A percentile compares a stretch with the other conserved stretches of the same genome.
These are phyloP conservation scores for Cynodonichthys magdalenae DNA, from an alignment of 2,797 vertebrate species.

Conservation along the genomic window DNA sequence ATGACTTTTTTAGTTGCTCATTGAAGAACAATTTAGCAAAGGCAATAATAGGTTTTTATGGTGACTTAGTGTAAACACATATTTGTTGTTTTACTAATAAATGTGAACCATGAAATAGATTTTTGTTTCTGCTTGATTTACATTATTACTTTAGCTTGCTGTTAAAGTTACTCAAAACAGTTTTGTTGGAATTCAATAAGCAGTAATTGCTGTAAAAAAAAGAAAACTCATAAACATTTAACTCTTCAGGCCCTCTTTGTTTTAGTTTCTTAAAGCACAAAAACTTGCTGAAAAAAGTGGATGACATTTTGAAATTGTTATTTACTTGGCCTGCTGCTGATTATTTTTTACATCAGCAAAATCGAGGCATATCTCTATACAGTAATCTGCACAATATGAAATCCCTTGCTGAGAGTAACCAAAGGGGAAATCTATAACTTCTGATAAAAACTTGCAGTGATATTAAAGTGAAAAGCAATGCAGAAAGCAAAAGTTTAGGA, in stretches of 20 bases:
- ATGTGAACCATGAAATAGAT: neutral
- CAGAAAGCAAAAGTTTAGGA: too few species aligned
- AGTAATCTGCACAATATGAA: too few species aligned
- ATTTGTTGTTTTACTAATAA: conserved; percentile 7
- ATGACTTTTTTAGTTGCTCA: conserved; percentile 23
- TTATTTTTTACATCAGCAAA: neutral
- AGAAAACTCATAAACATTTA: too few species aligned
- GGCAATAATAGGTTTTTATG: conserved; percentile 12
- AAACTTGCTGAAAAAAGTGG: neutral
- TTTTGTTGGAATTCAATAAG: too few species aligned
- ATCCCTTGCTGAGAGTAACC: too few species aligned
- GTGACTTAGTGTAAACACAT: conserved; percentile 32
- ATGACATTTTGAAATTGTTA: neutral
- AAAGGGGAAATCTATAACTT: too few species aligned
- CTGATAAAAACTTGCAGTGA: too few species aligned
- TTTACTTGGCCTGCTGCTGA: neutral
- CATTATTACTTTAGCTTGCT: too few species aligned
- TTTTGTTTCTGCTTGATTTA: neutral
- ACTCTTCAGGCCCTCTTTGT: neutral
- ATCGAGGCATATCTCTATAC: too few species aligned
- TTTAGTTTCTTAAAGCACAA: neutral
- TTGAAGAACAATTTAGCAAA: conserved; percentile 10
- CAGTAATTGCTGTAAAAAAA: neutral
- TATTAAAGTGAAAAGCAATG: too few species aligned
- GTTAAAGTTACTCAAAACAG: too few species aligned